Percentiles rank a stretch among this genome's conserved stretches.
phyloP scores from a whole-genome alignment of 64 coral and sea anemone genomes.

The Orbicella faveolata region DNA sequence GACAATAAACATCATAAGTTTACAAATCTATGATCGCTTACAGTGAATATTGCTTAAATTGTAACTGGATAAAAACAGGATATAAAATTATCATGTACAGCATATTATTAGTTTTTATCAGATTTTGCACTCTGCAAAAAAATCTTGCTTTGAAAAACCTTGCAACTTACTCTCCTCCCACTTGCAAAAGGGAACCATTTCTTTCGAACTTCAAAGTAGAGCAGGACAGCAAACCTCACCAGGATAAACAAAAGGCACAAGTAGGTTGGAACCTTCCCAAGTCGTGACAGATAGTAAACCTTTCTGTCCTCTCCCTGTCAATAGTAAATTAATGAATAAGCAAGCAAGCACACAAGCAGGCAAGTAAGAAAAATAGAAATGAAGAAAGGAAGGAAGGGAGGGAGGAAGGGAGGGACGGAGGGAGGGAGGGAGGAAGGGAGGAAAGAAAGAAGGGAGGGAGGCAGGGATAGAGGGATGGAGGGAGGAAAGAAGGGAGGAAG shows the following conservation, averaged over 20 bases:
- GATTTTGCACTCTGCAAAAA: no score
- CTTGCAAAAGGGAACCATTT: neutral
- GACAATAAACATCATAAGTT: neutral
- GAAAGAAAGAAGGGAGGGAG: no score
- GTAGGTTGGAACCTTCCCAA: neutral
- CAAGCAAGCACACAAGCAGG: neutral
- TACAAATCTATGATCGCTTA: neutral
- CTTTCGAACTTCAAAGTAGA: neutral
- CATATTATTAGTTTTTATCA: no score
- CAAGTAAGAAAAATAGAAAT: no score
- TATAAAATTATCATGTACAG: no score
- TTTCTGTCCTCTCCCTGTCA: neutral
- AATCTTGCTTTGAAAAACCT: no score
- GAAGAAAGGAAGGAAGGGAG: neutral
- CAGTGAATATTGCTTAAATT: neutral
- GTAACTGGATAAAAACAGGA: no score
- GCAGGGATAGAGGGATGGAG: no score
- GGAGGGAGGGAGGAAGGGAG: no score
- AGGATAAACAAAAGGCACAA: slow-evolving; percentile 1
- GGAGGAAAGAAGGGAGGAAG: no score
- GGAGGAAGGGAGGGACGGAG: no score
- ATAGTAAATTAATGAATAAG: neutral
- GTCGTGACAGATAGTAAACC: neutral
- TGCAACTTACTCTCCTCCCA: neutral
- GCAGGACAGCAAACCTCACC: neutral